A percentile compares a stretch with the other conserved stretches of the same genome.
Conservation (phyloP, 2,888 invertebrate species). For the Heliconius hortense region DNA sequence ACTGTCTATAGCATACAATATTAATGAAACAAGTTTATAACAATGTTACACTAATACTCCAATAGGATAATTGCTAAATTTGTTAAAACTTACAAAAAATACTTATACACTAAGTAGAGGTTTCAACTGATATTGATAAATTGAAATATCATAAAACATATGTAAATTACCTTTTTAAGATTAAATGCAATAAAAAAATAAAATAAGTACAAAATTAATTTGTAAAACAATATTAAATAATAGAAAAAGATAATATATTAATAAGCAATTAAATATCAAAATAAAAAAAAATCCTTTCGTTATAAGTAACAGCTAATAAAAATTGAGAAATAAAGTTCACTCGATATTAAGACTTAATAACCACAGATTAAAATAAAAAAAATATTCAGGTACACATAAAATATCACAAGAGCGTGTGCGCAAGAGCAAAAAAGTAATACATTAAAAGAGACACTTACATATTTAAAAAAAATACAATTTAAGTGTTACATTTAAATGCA, state of each 20-base stretch:
- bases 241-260: background rate
- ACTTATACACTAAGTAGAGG: constrained; percentile 3
- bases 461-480: constrained; percentile 19
- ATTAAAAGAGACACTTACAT: constrained; percentile 12
- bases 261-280: background rate
- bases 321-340: background rate
- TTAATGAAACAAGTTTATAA: constrained; percentile 25
- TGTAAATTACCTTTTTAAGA: background rate
- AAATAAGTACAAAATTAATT: background rate
- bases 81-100: constrained; percentile 16
- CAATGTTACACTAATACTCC: constrained; percentile 18
- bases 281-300: background rate
- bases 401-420: constrained; percentile 35
- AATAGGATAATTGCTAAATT: constrained; percentile 18
- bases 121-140: background rate
- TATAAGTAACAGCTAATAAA: background rate
- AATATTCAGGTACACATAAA: constrained; percentile 23
- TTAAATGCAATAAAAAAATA: background rate
- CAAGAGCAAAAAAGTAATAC: constrained; percentile 20
- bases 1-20: background rate
- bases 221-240: background rate
- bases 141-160: background rate
- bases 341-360: background rate
- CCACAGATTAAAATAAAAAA: background rate
- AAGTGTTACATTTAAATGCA: constrained; percentile 40